A percentile compares a stretch with the other conserved stretches of the same genome.
These are phyloP conservation scores for Malacosoma neustria DNA, from an alignment of 2,888 invertebrate genomes.

Conservation along the genomic window DNA sequence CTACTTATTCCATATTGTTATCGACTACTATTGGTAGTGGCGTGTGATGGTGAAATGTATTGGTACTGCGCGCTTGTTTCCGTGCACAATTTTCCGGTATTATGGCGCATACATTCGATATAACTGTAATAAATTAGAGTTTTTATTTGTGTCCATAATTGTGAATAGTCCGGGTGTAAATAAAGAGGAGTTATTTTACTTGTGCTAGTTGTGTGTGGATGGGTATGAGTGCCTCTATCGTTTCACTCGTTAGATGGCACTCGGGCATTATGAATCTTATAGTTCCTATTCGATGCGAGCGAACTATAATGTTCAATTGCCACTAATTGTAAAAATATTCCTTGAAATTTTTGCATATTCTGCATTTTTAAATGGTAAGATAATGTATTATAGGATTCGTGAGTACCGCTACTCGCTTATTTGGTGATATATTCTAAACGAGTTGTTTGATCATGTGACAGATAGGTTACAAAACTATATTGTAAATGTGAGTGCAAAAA, in stretches of 20 bases:
- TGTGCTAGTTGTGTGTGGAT: constrained; percentile 59
- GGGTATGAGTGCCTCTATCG: constrained; percentile 31
- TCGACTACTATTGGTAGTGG: no score
- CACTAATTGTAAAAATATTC: constrained; percentile 69
- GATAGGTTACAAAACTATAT: constrained; percentile 64
- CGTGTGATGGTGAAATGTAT: no score
- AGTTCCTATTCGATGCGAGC: constrained; percentile 73
- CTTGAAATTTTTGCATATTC: constrained; percentile 72
- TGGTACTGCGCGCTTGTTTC: no score
- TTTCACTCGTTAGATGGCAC: constrained; percentile 14
- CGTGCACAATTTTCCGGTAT: no score
- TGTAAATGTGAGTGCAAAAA: constrained; percentile 74
- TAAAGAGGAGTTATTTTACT: constrained; percentile 56
- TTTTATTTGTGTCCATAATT: constrained; percentile 54
- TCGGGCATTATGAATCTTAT: constrained; percentile 73
- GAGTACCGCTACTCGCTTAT: constrained; percentile 70
- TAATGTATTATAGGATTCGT: constrained; percentile 62
- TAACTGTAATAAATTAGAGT: constrained; percentile 51
- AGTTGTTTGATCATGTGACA: constrained; percentile 64
- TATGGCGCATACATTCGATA: no score
- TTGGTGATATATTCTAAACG: constrained; percentile 74
- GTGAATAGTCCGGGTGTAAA: constrained; percentile 52
- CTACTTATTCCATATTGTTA: no score
- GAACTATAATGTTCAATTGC: constrained; percentile 75
- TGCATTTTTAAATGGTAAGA: constrained; percentile 72